These are phyloP conservation scores for Ramphastos sulfuratus DNA, from an alignment of 2,113 vertebrate genomes.

Conservation along the genomic window DNA sequence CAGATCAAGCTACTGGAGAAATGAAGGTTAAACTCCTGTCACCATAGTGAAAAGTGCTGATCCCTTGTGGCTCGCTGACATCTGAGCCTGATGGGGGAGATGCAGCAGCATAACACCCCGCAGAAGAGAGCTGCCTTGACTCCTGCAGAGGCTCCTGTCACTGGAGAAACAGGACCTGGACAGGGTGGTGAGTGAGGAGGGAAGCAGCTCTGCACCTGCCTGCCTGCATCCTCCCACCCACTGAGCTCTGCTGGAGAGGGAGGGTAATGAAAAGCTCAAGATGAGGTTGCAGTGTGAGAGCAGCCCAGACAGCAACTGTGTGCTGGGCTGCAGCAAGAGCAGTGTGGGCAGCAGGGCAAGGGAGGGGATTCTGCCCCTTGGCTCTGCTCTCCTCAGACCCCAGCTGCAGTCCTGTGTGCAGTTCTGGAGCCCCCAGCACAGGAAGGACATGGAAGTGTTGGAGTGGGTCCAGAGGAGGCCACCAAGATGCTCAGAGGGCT, in stretches of 20 bases:
- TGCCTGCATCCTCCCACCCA: neutral
- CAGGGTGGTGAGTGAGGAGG: rapidly evolving
- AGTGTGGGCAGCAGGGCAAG: too few species aligned
- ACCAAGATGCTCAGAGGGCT: too few species aligned
- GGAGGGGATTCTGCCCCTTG: too few species aligned
- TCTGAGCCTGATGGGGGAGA: neutral
- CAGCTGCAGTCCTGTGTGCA: too few species aligned
- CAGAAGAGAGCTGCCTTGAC: neutral
- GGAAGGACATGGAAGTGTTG: too few species aligned
- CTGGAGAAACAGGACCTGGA: neutral
- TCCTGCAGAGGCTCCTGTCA: neutral
- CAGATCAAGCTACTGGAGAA: neutral
- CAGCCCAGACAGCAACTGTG: too few species aligned
- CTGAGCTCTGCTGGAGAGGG: neutral
- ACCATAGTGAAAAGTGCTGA: neutral
- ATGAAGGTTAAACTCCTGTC: neutral
- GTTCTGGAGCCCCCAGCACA: too few species aligned
- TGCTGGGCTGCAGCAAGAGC: too few species aligned
- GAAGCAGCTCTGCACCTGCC: neutral
- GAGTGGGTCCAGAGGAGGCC: too few species aligned
- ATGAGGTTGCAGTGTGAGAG: too few species aligned
- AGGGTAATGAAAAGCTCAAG: neutral
- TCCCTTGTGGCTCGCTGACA: neutral
- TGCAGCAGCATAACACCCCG: neutral
- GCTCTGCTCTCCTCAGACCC: too few species aligned